Evolutionary conservation across 2,113 vertebrate species (phyloP).

Genomic region (Danio rerio): DNA sequence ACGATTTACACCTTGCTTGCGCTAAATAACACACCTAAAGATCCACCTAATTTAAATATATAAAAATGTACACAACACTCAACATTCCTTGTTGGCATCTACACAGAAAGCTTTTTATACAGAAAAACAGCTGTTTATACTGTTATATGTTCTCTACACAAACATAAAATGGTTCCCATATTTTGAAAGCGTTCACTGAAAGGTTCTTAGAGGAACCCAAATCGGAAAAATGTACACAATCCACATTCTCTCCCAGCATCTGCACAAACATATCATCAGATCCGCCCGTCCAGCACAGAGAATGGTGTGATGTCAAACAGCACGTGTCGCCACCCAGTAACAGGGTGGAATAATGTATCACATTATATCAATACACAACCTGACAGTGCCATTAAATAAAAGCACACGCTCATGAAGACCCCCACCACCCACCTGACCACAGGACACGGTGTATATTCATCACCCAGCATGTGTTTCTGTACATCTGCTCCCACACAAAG

Average conservation of each 20-base stretch:
- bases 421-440: neutral
- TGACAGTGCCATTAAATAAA: constrained; percentile 15
- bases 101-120: neutral
- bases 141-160: too few species aligned
- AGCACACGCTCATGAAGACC: neutral
- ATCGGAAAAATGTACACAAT: neutral
- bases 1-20: too few species aligned
- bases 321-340: constrained; percentile 30
- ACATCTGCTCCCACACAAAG: constrained; percentile 53
- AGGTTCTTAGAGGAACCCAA: neutral
- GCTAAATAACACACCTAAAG: too few species aligned
- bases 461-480: constrained; percentile 40
- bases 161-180: too few species aligned
- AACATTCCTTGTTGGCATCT: constrained; percentile 6
- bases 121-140: too few species aligned
- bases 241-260: neutral
- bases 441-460: neutral
- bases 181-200: neutral
- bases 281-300: neutral
- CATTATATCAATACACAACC: constrained; percentile 15
- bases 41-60: too few species aligned
- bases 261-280: neutral
- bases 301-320: constrained; percentile 10
- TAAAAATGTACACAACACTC: neutral
- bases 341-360: constrained; percentile 35